These are phyloP conservation scores for Oncopodura yosiiana DNA, from an alignment of 1,140 invertebrate genomes.

Conservation along the genomic window DNA sequence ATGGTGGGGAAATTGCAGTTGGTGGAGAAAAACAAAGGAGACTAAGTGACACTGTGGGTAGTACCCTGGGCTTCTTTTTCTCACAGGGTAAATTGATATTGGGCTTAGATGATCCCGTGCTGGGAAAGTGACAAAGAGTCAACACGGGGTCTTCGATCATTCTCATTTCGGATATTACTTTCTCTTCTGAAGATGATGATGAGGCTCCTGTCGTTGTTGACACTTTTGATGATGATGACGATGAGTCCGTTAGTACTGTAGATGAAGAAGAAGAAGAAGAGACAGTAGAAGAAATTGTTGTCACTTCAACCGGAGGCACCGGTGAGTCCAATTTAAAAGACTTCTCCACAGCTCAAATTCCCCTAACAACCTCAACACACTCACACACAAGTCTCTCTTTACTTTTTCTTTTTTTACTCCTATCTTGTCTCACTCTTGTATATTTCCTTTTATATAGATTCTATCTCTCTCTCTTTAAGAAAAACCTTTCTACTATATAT, in stretches of 20 bases:
- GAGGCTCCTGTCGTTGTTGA: conserved; percentile 31
- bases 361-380: too few relatives aligned
- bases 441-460: too few relatives aligned
- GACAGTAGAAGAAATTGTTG: conserved; percentile 27
- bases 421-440: too few relatives aligned
- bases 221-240: too few relatives aligned
- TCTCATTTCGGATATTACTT: conserved; percentile 33
- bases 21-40: conserved; percentile 36
- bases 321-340: conserved; percentile 24
- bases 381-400: too few relatives aligned
- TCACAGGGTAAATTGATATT: too few relatives aligned
- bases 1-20: conserved; percentile 29
- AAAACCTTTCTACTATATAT: too few relatives aligned
- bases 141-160: conserved; percentile 37
- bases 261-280: too few relatives aligned
- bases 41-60: conserved; percentile 33
- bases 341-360: conserved; percentile 33
- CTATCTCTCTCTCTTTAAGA: too few relatives aligned
- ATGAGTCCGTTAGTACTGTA: too few relatives aligned
- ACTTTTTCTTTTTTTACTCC: too few relatives aligned
- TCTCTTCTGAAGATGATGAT: conserved; percentile 23
- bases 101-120: conserved; percentile 34
- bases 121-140: conserved; percentile 35
- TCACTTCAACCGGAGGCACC: conserved; percentile 30
- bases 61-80: conserved; percentile 32